phyloP scores from a whole-genome alignment of 2,113 vertebrate species.

The Cepphus grylle region DNA sequence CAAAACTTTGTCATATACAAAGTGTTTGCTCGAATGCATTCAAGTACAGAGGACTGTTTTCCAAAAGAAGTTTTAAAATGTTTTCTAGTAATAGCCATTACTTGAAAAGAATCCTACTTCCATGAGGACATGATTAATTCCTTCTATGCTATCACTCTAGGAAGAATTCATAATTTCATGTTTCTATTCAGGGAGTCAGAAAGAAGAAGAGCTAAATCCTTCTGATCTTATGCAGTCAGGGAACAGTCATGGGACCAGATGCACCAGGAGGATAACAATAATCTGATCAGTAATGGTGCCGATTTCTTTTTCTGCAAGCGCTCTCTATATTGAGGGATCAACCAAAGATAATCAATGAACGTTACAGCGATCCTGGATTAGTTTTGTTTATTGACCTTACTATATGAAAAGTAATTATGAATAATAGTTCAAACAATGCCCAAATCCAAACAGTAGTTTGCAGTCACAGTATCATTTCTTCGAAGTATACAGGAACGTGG shows the following conservation, averaged over 20 bases:
- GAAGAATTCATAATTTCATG: neutral
- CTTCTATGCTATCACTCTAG: neutral
- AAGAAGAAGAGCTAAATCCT: neutral
- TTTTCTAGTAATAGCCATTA: neutral
- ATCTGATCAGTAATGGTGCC: neutral
- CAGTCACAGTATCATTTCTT: neutral
- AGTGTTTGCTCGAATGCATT: neutral
- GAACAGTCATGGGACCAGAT: neutral
- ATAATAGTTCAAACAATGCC: neutral
- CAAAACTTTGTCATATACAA: neutral
- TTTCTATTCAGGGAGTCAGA: neutral
- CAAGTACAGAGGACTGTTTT: neutral
- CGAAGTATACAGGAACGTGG: neutral
- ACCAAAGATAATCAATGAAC: neutral
- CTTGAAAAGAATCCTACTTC: neutral
- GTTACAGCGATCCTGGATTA: neutral
- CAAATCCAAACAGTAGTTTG: neutral
- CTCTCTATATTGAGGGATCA: neutral
- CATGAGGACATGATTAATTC: neutral
- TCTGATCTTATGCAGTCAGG: neutral
- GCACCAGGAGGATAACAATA: neutral
- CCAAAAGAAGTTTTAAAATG: neutral
- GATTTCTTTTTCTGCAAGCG: neutral
- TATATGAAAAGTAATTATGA: neutral
- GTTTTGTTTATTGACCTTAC: neutral